Percentiles rank a stretch among this genome's conserved stretches.
These are phyloP conservation scores for Chesias legatella DNA, from an alignment of 2,888 invertebrate genomes.

Conservation along the genomic window DNA sequence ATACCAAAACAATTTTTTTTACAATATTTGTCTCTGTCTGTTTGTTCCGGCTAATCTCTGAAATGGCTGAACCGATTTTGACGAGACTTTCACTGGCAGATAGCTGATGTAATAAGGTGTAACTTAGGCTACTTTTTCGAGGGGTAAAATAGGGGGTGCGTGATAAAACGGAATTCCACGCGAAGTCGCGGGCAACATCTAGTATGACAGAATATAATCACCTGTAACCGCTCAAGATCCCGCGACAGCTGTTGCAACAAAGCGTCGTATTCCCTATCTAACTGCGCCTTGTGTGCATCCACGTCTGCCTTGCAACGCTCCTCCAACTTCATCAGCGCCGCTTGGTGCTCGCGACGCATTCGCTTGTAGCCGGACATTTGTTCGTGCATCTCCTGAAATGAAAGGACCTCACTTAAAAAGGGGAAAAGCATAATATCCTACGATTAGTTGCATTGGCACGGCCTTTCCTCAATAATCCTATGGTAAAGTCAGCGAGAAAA, in stretches of 20 bases:
- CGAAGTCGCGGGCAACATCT: too few relatives aligned
- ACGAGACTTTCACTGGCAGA: too few relatives aligned
- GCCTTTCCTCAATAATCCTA: too few relatives aligned
- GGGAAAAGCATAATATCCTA: neutral
- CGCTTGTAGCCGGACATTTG: slow-evolving; percentile 99
- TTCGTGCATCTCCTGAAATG: slow-evolving; percentile 96
- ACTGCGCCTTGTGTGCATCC: slow-evolving; percentile 95
- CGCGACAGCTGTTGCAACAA: slow-evolving; percentile 94
- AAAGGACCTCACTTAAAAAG: slow-evolving; percentile 16
- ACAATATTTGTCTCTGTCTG: too few relatives aligned
- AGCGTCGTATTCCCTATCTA: slow-evolving; percentile 98
- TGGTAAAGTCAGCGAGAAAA: too few relatives aligned
- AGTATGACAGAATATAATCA: slow-evolving; percentile 33
- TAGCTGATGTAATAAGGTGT: too few relatives aligned
- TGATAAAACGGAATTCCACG: too few relatives aligned
- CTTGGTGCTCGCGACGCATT: slow-evolving; percentile 98
- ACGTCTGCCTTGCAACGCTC: slow-evolving; percentile 97
- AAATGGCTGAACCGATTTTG: too few relatives aligned
- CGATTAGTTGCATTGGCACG: neutral
- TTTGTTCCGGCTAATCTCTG: too few relatives aligned
- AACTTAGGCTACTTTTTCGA: too few relatives aligned
- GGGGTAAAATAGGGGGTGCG: too few relatives aligned
- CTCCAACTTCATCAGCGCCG: slow-evolving; percentile 95
- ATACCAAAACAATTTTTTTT: too few relatives aligned
- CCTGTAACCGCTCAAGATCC: slow-evolving; percentile 93